phyloP scores from a whole-genome alignment of 2,888 invertebrate genomes.

The Alsophila aescularia region DNA sequence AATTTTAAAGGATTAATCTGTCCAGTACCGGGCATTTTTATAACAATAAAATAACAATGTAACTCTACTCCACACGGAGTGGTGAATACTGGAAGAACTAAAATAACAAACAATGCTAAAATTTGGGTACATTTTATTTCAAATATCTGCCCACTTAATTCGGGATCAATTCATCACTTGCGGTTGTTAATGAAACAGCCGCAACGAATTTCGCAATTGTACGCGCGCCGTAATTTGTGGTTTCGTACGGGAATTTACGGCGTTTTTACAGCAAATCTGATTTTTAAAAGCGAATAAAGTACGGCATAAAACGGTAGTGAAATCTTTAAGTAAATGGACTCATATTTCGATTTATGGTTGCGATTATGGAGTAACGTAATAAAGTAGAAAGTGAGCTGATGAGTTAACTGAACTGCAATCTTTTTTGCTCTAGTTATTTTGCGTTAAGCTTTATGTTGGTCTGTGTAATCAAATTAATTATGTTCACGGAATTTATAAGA shows the following conservation, averaged over 20 bases:
- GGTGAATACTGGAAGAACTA: no score
- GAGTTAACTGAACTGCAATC: conserved; percentile 22
- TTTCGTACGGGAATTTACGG: conserved; percentile 49
- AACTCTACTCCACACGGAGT: no score
- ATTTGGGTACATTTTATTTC: conserved; percentile 40
- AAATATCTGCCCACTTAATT: conserved; percentile 50
- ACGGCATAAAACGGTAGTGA: conserved; percentile 27
- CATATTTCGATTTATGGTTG: conserved; percentile 27
- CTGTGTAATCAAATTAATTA: background rate
- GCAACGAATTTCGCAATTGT: conserved; percentile 66
- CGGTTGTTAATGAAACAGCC: conserved; percentile 70
- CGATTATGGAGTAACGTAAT: conserved; percentile 27
- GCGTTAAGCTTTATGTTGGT: background rate
- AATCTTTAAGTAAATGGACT: conserved; percentile 31
- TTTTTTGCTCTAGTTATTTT: conserved; percentile 26
- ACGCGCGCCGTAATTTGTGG: conserved; percentile 67
- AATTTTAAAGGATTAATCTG: no score
- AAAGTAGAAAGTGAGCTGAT: conserved; percentile 27
- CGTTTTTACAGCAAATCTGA: conserved; percentile 43
- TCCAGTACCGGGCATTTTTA: no score
- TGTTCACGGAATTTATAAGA: background rate
- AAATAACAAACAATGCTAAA: conserved; percentile 17
- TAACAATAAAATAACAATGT: no score
- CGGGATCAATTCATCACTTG: conserved; percentile 62
- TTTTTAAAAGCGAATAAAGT: conserved; percentile 35